Evolutionary conservation across 2,797 vertebrate genomes (phyloP).

Genomic region (Enteromius fasciolatus): DNA sequence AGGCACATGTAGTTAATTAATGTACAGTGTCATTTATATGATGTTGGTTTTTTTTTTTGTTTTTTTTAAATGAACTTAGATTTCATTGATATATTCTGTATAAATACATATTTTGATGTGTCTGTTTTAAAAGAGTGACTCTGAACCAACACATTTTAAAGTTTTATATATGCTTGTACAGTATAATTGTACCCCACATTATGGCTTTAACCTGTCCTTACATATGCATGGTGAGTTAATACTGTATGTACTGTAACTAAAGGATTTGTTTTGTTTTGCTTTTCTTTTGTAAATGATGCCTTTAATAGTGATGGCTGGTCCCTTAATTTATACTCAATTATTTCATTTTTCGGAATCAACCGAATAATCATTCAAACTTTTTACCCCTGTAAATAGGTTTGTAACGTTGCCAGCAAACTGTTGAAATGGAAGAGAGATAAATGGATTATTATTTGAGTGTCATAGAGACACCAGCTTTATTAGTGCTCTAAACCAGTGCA

Average conservation of each 20-base stretch:
- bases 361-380: slow-evolving; percentile 71
- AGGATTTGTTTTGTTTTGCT: slow-evolving; percentile 60
- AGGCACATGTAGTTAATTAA: slow-evolving; percentile 33
- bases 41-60: slow-evolving; percentile 29
- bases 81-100: slow-evolving; percentile 29
- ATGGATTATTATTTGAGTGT: slow-evolving; percentile 47
- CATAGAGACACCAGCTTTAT: slow-evolving; percentile 28
- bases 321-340: slow-evolving; percentile 79
- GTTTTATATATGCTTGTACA: slow-evolving; percentile 64
- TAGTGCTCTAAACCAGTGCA: slow-evolving; percentile 5
- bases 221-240: slow-evolving; percentile 87
- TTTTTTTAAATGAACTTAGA: slow-evolving; percentile 38
- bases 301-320: slow-evolving; percentile 88
- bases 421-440: slow-evolving; percentile 30
- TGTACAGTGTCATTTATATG: slow-evolving; percentile 42
- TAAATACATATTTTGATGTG: slow-evolving; percentile 49
- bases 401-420: slow-evolving; percentile 53
- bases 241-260: slow-evolving; percentile 62
- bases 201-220: slow-evolving; percentile 65
- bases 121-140: slow-evolving; percentile 44
- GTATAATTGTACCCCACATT: slow-evolving; percentile 57
- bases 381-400: slow-evolving; percentile 63
- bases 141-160: slow-evolving; percentile 44
- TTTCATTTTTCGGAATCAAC: slow-evolving; percentile 61
- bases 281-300: slow-evolving; percentile 83